Evolutionary conservation across 1,140 invertebrate genomes (phyloP).

Genomic region (Aricia agestis): DNA sequence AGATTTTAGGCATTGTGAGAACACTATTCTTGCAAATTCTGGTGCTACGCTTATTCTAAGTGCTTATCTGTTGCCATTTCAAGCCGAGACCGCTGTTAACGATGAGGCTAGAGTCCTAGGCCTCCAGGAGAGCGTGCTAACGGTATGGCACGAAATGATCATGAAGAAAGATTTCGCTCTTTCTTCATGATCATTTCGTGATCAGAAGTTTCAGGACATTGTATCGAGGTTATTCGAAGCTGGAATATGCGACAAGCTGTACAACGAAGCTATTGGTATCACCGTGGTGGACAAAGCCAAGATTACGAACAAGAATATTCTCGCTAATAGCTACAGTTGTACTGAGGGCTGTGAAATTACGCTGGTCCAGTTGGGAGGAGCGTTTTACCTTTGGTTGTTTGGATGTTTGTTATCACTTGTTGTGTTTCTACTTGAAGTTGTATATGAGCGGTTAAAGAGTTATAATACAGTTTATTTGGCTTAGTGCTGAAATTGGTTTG

Average conservation of each 20-base stretch:
- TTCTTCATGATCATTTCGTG: no score
- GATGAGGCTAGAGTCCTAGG: constrained; percentile 50
- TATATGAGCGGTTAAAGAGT: neutral
- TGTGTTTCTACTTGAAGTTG: constrained; percentile 43
- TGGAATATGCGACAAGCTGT: constrained; percentile 50
- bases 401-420: constrained; percentile 39
- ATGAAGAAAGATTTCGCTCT: constrained; percentile 44
- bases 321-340: constrained; percentile 55
- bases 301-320: constrained; percentile 41
- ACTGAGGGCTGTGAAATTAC: constrained; percentile 35
- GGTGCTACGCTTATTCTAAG: constrained; percentile 41
- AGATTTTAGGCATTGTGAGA: constrained; percentile 42
- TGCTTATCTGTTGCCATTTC: constrained; percentile 33
- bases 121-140: constrained; percentile 41
- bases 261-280: constrained; percentile 49
- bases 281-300: constrained; percentile 39
- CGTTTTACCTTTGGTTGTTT: constrained; percentile 46
- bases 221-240: constrained; percentile 48
- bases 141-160: constrained; percentile 59
- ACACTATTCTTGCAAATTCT: constrained; percentile 36
- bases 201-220: constrained; percentile 34
- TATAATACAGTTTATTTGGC: no score
- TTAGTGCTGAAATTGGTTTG: no score
- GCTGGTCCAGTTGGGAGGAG: constrained; percentile 40
- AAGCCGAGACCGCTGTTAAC: constrained; percentile 42